A percentile compares a stretch with the other conserved stretches of the same genome.
Evolutionary conservation across 2,888 invertebrate genomes (phyloP).

Genomic region (Globia sparganii): DNA sequence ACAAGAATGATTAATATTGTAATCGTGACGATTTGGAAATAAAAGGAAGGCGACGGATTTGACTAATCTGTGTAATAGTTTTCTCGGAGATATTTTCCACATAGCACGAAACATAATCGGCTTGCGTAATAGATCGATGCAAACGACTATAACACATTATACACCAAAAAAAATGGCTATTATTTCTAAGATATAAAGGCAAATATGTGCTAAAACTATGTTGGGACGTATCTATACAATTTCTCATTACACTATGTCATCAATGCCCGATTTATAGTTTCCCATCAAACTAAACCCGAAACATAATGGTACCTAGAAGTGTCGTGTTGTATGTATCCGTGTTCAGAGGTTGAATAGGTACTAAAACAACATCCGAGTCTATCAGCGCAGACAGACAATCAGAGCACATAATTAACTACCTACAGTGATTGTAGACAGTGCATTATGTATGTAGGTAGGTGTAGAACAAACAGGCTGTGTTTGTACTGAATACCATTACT

Average conservation of each 20-base stretch:
- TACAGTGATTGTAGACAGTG: conserved; percentile 18
- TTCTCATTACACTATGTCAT: conserved; percentile 19
- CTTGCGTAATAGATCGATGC: too few relatives aligned
- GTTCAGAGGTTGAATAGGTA: conserved; percentile 27
- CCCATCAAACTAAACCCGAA: conserved; percentile 14
- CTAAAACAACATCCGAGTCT: conserved; percentile 37
- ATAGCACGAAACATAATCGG: neutral
- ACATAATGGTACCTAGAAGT: neutral
- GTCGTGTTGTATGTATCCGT: neutral
- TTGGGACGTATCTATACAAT: neutral
- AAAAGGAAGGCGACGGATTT: conserved; percentile 20
- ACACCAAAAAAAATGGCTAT: neutral
- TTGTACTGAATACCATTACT: conserved; percentile 55
- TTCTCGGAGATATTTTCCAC: neutral
- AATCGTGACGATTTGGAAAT: conserved; percentile 23
- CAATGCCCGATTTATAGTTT: neutral
- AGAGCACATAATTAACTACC: conserved; percentile 42
- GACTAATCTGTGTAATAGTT: neutral
- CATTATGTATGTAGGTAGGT: conserved; percentile 20
- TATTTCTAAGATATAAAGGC: neutral
- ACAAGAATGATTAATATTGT: conserved; percentile 54
- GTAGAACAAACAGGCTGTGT: conserved; percentile 25
- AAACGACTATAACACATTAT: neutral
- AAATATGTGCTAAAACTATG: neutral
- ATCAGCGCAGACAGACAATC: conserved; percentile 42